Base-by-base conservation (phyloP, 2,888 invertebrate genomes). In the Sesamia inferens region DNA sequence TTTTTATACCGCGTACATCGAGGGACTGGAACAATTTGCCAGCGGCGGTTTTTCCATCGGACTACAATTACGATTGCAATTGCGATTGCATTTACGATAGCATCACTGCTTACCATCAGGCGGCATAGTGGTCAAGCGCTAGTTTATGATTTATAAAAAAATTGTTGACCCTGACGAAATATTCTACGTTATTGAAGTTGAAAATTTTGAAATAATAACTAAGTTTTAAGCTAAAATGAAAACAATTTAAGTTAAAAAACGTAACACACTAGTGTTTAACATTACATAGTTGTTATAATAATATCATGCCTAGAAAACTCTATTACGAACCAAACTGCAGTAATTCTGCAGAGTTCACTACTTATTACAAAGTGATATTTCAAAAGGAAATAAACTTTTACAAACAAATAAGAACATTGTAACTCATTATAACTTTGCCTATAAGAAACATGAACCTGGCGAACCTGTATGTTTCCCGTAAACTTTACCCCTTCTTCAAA, bases 381-480 rank as follows among this genome's bases (percentile, higher is more conserved):
- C 82, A 68, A 76, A 77, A 76, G 76, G 64, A 57, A 68, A 74
- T 84, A 88, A 80, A 84, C 85, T 87, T 85, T 85, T 86, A 88
- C 85, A 87, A 89, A 88, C 88, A 87, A 84, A 85, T 83, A 73
- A 70, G 70, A 88, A 89, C 88, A 86, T 88, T 85, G 85, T 86
- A 90, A 91, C 90, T 92, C 91, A 90, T 92, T 92, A 92, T 89
- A 92, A 92, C 90, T 92, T 91, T 70, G 85, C 75, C 81, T 76
- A 84, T 83, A 86, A 81, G 85, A 88, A 89, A 90, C 87, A 86
- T 79, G 70, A 77, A 82, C 72, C 76, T 71, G 71, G 70, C n/a
- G 51, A 54, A 54, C n/a, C 51, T 83, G 77, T 87, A 83, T 87
- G 85, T 89, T 83, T 83, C 75, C 31, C 59, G n/a, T 57, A 74